phyloP scores from a whole-genome alignment of 2,888 invertebrate species.

The Tetropium fuscum region DNA sequence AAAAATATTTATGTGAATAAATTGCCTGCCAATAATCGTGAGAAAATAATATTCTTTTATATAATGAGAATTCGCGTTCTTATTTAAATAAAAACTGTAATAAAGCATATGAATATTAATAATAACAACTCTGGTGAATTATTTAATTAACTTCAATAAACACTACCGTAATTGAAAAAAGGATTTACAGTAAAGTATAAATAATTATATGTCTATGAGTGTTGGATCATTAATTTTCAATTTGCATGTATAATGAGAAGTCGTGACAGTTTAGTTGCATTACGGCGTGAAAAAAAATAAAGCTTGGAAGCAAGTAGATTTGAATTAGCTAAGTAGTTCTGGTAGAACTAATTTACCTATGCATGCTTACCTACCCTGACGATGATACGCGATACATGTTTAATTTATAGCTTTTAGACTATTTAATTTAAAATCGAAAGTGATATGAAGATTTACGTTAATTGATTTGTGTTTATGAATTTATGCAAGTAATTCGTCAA shows the following conservation, averaged over 20 bases:
- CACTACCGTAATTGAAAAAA: neutral
- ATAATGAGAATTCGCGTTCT: neutral
- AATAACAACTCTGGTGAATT: neutral
- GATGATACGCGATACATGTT: too few relatives aligned
- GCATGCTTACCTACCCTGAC: too few relatives aligned
- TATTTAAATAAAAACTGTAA: neutral
- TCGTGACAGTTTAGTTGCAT: neutral
- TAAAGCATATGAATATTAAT: neutral
- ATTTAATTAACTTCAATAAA: neutral
- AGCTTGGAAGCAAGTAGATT: too few relatives aligned
- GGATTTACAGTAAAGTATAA: constrained; percentile 17
- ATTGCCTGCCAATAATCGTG: neutral
- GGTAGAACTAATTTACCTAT: too few relatives aligned
- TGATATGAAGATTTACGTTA: too few relatives aligned
- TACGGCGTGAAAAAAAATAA: too few relatives aligned
- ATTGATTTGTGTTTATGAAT: too few relatives aligned
- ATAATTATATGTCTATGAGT: constrained; percentile 6
- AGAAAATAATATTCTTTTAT: constrained; percentile 3
- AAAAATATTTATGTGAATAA: neutral
- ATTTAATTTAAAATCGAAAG: too few relatives aligned
- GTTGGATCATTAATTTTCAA: constrained; percentile 14
- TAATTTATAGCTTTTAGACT: too few relatives aligned
- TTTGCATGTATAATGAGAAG: constrained; percentile 14
- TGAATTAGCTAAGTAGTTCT: neutral
- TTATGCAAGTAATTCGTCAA: too few relatives aligned